Conservation (phyloP, 2,888 invertebrate species). For the Helicoverpa assulta region DNA sequence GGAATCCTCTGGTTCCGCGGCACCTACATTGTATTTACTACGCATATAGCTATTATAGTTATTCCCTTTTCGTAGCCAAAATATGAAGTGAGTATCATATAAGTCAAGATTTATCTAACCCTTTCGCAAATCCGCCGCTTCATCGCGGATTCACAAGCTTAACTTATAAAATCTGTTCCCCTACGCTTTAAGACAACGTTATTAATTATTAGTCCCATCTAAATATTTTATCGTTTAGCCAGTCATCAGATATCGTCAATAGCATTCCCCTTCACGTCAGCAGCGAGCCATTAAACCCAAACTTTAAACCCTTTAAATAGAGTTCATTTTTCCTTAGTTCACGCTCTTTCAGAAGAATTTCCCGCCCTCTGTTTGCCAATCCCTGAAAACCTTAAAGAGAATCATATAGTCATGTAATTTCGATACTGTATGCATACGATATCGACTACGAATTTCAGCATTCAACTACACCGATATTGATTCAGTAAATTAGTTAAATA, state of each 20-base stretch:
- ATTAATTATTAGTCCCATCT: slow-evolving; percentile 69
- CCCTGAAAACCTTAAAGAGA: slow-evolving; percentile 59
- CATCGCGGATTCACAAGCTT: slow-evolving; percentile 9
- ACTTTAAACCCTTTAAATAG: slow-evolving; percentile 25
- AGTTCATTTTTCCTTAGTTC: slow-evolving; percentile 34
- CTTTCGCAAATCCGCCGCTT: slow-evolving; percentile 5
- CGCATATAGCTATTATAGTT: not conserved
- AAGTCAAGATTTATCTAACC: slow-evolving; percentile 7
- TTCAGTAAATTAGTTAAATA: slow-evolving; percentile 13
- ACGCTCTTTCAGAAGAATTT: slow-evolving; percentile 34
- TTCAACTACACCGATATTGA: not conserved
- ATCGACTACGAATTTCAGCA: slow-evolving; percentile 2
- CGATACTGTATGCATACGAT: slow-evolving; percentile 19
- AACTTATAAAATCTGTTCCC: slow-evolving; percentile 47
- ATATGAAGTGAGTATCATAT: not conserved
- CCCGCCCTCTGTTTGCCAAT: slow-evolving; percentile 77
- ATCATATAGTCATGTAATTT: slow-evolving; percentile 43
- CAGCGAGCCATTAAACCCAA: slow-evolving; percentile 28
- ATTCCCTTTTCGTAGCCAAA: not conserved
- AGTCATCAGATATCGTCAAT: slow-evolving; percentile 83
- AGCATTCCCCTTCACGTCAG: slow-evolving; percentile 63
- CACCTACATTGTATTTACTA: too few species aligned
- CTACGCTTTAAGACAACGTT: slow-evolving; percentile 50
- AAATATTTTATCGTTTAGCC: slow-evolving; percentile 73
- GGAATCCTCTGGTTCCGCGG: too few species aligned